Conservation (phyloP, 2,113 vertebrate species). For the Rhinopithecus roxellana region DNA sequence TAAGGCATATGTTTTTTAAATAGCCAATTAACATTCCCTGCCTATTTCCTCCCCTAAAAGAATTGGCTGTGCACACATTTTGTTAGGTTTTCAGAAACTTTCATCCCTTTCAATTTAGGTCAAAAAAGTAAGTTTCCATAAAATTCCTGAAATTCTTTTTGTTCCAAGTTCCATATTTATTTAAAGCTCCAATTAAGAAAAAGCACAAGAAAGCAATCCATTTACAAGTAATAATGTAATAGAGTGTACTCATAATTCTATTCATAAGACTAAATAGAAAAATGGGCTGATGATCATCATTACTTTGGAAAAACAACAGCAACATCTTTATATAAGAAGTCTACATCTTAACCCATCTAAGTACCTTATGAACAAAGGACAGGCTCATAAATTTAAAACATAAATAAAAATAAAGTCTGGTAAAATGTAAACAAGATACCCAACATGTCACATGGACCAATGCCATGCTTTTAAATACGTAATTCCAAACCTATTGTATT, state of each 20-base stretch:
- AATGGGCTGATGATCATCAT: not conserved
- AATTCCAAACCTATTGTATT: not conserved
- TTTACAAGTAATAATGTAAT: not conserved
- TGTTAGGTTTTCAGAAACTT: not conserved
- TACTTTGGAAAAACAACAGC: not conserved
- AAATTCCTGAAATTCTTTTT: not conserved
- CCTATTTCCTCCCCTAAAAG: not conserved
- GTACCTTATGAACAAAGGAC: not conserved
- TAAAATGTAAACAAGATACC: slow-evolving; percentile 9
- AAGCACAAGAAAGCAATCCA: not conserved
- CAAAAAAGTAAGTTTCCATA: not conserved
- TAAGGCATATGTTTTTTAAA: not conserved
- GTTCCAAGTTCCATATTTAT: not conserved
- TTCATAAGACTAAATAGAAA: not conserved
- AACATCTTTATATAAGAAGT: not conserved
- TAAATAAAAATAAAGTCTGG: not conserved
- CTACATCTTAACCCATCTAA: not conserved
- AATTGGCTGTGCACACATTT: not conserved
- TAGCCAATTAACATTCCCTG: not conserved
- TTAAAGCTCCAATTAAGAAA: not conserved
- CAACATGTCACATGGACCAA: not conserved
- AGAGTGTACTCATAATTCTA: not conserved
- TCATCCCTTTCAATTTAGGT: not conserved
- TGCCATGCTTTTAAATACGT: not conserved
- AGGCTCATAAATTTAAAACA: not conserved